phyloP scores from a whole-genome alignment of 2,797 vertebrate species.

The Etheostoma nigrum region DNA sequence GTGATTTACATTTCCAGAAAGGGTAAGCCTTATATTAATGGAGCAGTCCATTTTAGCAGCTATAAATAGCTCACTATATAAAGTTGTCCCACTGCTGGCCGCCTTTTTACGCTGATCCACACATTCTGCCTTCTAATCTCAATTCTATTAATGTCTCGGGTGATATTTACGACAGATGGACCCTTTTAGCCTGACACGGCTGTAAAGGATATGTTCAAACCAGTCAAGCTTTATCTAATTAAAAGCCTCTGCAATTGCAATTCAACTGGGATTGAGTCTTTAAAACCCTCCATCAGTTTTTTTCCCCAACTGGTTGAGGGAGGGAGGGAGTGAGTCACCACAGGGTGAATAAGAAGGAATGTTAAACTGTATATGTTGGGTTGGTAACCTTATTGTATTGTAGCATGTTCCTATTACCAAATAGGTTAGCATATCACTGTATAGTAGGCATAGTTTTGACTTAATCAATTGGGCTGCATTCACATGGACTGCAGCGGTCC shows the following conservation, averaged over 20 bases:
- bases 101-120: slow-evolving; percentile 76
- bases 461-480: neutral
- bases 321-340: slow-evolving; percentile 46
- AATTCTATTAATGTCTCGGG: slow-evolving; percentile 81
- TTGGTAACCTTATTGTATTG: slow-evolving; percentile 7
- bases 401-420: neutral
- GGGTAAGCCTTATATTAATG: slow-evolving; percentile 80
- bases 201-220: slow-evolving; percentile 81
- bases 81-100: slow-evolving; percentile 66
- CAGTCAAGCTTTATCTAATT: slow-evolving; percentile 84
- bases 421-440: slow-evolving; percentile 14
- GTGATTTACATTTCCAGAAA: slow-evolving; percentile 82
- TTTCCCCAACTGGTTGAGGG: slow-evolving; percentile 15
- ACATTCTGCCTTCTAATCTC: slow-evolving; percentile 80
- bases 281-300: slow-evolving; percentile 78
- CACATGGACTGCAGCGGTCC: no score
- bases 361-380: slow-evolving; percentile 60
- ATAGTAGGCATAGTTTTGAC: neutral
- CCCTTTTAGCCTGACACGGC: slow-evolving; percentile 79
- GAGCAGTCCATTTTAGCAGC: slow-evolving; percentile 70
- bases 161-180: slow-evolving; percentile 79
- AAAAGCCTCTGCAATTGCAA: slow-evolving; percentile 81
- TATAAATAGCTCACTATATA: slow-evolving; percentile 79
- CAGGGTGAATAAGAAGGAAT: slow-evolving; percentile 72
- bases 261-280: slow-evolving; percentile 79